Evolutionary conservation across 2,113 vertebrate genomes (phyloP), one percentile per base, ranked within the genome.

Genomic region (Origma solitaria): DNA sequence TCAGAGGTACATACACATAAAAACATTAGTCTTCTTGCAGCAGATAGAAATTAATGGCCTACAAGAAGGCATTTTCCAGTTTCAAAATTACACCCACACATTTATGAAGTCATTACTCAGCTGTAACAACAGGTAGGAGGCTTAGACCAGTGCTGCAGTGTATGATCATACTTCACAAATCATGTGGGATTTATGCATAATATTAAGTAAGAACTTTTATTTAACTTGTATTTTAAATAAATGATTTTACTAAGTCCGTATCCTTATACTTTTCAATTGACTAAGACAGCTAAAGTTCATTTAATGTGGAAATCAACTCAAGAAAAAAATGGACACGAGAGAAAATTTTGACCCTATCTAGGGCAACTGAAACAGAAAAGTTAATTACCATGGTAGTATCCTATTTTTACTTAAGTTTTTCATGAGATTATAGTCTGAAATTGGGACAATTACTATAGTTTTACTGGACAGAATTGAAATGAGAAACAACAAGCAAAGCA

Each of bases 21-120:
- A 83, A 86, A 58, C 17, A 5, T 21, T 93, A 58, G 31, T 86
- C 65, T 76, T 44, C 28, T 61, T 68, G 11, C 49, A 75, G 37
- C 16, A 94, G 47, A 92, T 19, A 82, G 77, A 94, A 91, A 89
- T 84, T 78, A 91, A 82, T 38, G 37, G 53, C 40, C 35, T 53
- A 72, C 42, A 53, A 89, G 51, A 94, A 86, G 40, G 49, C 58
- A 81, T 81, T 88, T 93, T 94, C 69, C 42, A 79, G 40, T 72
- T 92, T 85, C 62, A 92, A 92, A 92, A 71, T 56, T 69, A 92
- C 77, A 92, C 83, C 73, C 73, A 89, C 89, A 35, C 30, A 30
- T 91, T 68, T 85, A 89, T 87, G 86, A 97, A 94, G 53, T 92
- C 93, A 95, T 69, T 92, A 82, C 70, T 94, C 81, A 92, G 89